These are phyloP conservation scores for Catotricha subobsoleta DNA, from an alignment of 2,888 invertebrate species.

Conservation along the genomic window DNA sequence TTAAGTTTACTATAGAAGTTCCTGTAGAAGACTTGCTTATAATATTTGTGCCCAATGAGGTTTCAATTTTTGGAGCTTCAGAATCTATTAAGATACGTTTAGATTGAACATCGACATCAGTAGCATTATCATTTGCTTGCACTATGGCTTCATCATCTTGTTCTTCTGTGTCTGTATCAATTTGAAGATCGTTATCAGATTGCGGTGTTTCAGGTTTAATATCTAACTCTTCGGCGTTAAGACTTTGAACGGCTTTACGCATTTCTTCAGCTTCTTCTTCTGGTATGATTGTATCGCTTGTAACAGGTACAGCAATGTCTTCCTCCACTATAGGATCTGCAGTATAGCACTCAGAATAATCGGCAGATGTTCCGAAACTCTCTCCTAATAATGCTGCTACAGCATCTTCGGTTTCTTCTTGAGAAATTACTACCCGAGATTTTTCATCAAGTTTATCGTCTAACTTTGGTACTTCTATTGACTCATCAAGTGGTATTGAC, in stretches of 20 bases:
- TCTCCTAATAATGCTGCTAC: slow-evolving; percentile 75
- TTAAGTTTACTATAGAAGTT: slow-evolving; percentile 17
- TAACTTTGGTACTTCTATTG: slow-evolving; percentile 30
- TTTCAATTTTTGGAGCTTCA: too few species aligned
- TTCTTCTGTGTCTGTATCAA: slow-evolving; percentile 74
- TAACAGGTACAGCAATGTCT: slow-evolving; percentile 31
- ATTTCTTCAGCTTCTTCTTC: slow-evolving; percentile 68
- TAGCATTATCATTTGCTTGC: slow-evolving; percentile 29
- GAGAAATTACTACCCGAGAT: slow-evolving; percentile 66
- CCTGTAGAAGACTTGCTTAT: slow-evolving; percentile 18
- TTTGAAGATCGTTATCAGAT: slow-evolving; percentile 66
- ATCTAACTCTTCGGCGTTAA: slow-evolving; percentile 51
- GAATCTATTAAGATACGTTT: too few species aligned
- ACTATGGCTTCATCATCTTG: slow-evolving; percentile 36
- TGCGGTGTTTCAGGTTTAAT: slow-evolving; percentile 71
- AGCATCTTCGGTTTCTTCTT: slow-evolving; percentile 84
- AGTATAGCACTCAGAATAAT: slow-evolving; percentile 39
- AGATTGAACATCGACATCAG: slow-evolving; percentile 33
- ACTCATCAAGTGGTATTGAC: slow-evolving; percentile 26
- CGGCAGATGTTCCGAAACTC: slow-evolving; percentile 51
- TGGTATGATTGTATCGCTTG: slow-evolving; percentile 32
- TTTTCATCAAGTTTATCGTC: slow-evolving; percentile 49
- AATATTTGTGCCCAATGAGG: too few species aligned
- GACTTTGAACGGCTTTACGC: slow-evolving; percentile 65
- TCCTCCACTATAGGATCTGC: slow-evolving; percentile 26